A percentile compares a stretch with the other conserved stretches of the same genome.
phyloP scores from a whole-genome alignment of 1,140 invertebrate species.

The Drosophila triauraria region DNA sequence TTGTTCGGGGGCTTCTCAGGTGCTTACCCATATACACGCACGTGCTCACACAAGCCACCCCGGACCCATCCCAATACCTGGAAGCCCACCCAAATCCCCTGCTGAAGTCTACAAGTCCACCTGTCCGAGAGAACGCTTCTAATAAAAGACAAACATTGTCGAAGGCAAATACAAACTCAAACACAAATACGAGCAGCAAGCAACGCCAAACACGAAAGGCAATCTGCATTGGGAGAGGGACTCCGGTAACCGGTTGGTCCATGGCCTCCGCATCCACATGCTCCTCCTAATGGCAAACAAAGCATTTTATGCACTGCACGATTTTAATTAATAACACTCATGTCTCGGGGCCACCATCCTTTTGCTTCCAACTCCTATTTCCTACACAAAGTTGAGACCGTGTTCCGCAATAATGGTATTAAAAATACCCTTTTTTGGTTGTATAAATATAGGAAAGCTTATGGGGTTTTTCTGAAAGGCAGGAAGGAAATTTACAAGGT shows the following conservation, averaged over 20 bases:
- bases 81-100: neutral
- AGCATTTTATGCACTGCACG: slow-evolving; percentile 79
- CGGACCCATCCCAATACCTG: neutral
- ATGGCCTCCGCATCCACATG: neutral
- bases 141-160: slow-evolving; percentile 76
- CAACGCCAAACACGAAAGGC: slow-evolving; percentile 28
- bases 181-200: slow-evolving; percentile 28
- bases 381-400: neutral
- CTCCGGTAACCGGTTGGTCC: neutral
- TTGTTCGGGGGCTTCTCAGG: slow-evolving; percentile 28
- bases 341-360: slow-evolving; percentile 22
- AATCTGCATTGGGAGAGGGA: slow-evolving; percentile 41
- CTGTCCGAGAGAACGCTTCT: slow-evolving; percentile 56
- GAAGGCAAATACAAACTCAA: slow-evolving; percentile 62
- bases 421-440: slow-evolving; percentile 33
- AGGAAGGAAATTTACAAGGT: neutral
- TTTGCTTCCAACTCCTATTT: slow-evolving; percentile 1
- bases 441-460: neutral
- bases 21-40: slow-evolving; percentile 10
- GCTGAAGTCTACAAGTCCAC: slow-evolving; percentile 11
- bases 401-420: slow-evolving; percentile 12
- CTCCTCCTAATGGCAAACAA: slow-evolving; percentile 51
- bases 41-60: slow-evolving; percentile 10
- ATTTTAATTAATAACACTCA: slow-evolving; percentile 84
- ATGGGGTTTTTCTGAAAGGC: neutral